Evolutionary conservation across 2,113 vertebrate species (phyloP).

Genomic region (Arvicanthis niloticus): DNA sequence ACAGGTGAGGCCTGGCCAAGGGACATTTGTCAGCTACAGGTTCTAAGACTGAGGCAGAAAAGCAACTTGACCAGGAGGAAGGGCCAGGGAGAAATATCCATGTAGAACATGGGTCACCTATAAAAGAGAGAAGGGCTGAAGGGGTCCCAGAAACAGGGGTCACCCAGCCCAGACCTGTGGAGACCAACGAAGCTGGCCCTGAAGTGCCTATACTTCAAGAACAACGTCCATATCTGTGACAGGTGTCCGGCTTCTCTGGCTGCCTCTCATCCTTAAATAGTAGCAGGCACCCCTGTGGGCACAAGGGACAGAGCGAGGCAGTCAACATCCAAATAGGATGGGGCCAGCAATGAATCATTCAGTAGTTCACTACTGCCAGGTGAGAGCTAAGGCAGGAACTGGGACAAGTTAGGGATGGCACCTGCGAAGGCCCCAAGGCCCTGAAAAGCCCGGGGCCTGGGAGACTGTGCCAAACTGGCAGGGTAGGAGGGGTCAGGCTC

Average conservation of each 20-base stretch:
- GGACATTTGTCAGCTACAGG: fast-evolving
- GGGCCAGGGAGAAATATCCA: neutral
- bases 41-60: neutral
- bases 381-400: fast-evolving
- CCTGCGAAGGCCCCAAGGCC: neutral
- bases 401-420: neutral
- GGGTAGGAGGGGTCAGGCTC: neutral
- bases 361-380: fast-evolving
- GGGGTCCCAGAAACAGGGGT: neutral
- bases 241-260: neutral
- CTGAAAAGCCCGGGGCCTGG: neutral
- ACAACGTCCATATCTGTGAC: fast-evolving
- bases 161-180: neutral
- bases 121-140: neutral
- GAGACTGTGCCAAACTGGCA: neutral
- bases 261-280: no score
- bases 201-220: neutral
- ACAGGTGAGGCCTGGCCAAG: neutral
- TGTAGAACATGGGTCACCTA: neutral
- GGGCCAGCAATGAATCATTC: neutral
- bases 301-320: no score
- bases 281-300: neutral
- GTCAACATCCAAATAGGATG: no score
- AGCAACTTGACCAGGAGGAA: neutral
- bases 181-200: neutral